These are phyloP conservation scores for Clepsis dumicolana DNA, from an alignment of 2,888 invertebrate genomes.

Conservation along the genomic window DNA sequence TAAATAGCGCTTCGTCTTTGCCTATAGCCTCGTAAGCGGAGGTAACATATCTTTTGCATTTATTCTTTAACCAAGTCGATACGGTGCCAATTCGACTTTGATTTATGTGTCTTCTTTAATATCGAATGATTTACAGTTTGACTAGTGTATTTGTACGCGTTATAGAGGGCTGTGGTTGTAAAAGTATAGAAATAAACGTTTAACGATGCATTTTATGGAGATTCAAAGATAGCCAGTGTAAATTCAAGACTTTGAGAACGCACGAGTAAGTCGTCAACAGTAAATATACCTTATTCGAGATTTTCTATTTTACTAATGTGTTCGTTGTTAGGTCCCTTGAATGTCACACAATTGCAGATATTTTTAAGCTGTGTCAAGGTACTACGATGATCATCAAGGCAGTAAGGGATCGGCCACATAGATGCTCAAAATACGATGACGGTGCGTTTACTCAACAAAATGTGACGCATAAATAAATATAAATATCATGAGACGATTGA, in stretches of 20 bases:
- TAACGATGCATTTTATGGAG: conserved; percentile 12
- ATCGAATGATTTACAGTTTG: conserved; percentile 20
- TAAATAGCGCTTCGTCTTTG: conserved; percentile 29
- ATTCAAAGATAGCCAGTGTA: neutral
- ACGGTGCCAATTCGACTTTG: conserved; percentile 29
- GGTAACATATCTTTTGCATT: conserved; percentile 34
- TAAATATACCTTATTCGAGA: too few relatives aligned
- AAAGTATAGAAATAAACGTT: conserved; percentile 20
- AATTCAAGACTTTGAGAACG: neutral
- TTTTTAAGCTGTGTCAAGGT: neutral
- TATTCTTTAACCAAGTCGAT: conserved; percentile 33
- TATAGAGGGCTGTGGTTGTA: conserved; percentile 15
- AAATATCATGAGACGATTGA: too few relatives aligned
- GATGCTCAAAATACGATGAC: too few relatives aligned
- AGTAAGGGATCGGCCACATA: too few relatives aligned
- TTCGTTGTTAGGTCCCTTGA: too few relatives aligned
- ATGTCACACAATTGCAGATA: neutral
- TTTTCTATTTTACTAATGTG: too few relatives aligned
- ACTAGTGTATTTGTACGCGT: neutral
- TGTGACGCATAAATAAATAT: too few relatives aligned
- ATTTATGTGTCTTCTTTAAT: conserved; percentile 34
- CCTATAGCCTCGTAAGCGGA: conserved; percentile 15
- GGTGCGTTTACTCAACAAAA: too few relatives aligned
- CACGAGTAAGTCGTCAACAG: too few relatives aligned
- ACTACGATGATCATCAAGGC: too few relatives aligned